Percentiles rank a stretch among this genome's conserved stretches.
These are phyloP conservation scores for Dorcus parallelipipedus DNA, from an alignment of 2,888 invertebrate species.

Conservation along the genomic window DNA sequence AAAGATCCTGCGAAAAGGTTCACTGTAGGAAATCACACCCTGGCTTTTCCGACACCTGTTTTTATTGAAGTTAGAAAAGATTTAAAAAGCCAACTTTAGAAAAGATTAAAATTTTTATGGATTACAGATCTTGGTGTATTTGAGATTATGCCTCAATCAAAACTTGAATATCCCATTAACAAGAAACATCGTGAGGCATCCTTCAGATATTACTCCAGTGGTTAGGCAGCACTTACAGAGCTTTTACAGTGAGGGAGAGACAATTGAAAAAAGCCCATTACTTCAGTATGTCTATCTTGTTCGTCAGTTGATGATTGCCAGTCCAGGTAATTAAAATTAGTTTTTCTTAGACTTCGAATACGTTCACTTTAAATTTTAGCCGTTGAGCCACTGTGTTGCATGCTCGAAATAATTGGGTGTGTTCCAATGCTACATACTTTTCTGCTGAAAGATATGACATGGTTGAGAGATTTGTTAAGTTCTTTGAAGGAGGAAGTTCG, in stretches of 20 bases:
- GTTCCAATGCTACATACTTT: constrained; percentile 67
- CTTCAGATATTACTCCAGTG: constrained; percentile 62
- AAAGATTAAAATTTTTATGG: constrained; percentile 7
- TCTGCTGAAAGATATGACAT: constrained; percentile 61
- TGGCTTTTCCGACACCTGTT: constrained; percentile 69
- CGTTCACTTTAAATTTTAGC: constrained; percentile 45
- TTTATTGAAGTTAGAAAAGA: constrained; percentile 61
- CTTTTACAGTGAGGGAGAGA: constrained; percentile 45
- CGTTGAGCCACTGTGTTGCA: constrained; percentile 65
- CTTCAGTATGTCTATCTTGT: constrained; percentile 67
- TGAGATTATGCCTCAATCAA: constrained; percentile 70
- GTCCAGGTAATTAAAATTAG: constrained; percentile 58
- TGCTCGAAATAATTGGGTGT: constrained; percentile 82
- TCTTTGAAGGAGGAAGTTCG: constrained; percentile 76
- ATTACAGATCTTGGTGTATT: constrained; percentile 25
- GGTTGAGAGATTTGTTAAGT: constrained; percentile 62
- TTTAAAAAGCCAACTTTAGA: background rate
- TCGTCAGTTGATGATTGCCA: constrained; percentile 61
- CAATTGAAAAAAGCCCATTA: constrained; percentile 57
- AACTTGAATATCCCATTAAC: constrained; percentile 57
- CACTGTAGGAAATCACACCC: constrained; percentile 61
- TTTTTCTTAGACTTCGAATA: background rate
- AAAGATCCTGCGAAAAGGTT: constrained; percentile 58
- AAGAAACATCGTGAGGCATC: constrained; percentile 57
- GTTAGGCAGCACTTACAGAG: constrained; percentile 62